These are phyloP conservation scores for Uropsilus gracilis DNA, from an alignment of 2,113 vertebrate species.

Conservation along the genomic window DNA sequence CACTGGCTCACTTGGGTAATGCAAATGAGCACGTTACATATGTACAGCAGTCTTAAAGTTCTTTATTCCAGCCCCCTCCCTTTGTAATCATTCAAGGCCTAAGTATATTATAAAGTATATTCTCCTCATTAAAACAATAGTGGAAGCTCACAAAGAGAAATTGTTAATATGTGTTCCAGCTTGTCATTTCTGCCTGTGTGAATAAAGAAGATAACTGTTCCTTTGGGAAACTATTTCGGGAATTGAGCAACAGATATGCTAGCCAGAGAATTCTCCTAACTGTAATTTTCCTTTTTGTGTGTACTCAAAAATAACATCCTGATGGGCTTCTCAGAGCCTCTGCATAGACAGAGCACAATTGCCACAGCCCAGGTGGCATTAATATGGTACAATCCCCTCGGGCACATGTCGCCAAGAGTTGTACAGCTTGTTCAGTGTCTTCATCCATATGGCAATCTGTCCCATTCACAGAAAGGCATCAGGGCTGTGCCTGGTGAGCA, in stretches of 20 bases:
- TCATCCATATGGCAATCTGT: constrained; percentile 94
- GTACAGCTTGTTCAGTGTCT: constrained; percentile 93
- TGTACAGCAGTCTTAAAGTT: constrained; percentile 54
- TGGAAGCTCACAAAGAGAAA: constrained; percentile 80
- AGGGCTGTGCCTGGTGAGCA: constrained; percentile 84
- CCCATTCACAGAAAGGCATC: constrained; percentile 88
- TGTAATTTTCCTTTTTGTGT: constrained; percentile 83
- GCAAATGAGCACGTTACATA: background rate
- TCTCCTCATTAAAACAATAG: constrained; percentile 79
- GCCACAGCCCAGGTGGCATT: constrained; percentile 92
- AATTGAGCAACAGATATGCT: constrained; percentile 82
- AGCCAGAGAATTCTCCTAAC: constrained; percentile 83
- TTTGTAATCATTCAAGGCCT: constrained; percentile 63
- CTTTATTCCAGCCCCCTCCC: constrained; percentile 47
- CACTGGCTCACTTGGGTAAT: background rate
- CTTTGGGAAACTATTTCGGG: constrained; percentile 82
- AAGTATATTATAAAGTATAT: constrained; percentile 73
- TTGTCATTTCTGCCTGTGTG: constrained; percentile 84
- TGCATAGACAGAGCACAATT: constrained; percentile 83
- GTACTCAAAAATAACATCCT: constrained; percentile 83
- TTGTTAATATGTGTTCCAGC: constrained; percentile 82
- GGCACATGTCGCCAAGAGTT: constrained; percentile 93
- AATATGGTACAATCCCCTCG: constrained; percentile 94
- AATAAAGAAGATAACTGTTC: constrained; percentile 81
- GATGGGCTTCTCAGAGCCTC: constrained; percentile 84